Conservation (phyloP, 2,113 vertebrate genomes). For the Rhodinocichla rosea region DNA sequence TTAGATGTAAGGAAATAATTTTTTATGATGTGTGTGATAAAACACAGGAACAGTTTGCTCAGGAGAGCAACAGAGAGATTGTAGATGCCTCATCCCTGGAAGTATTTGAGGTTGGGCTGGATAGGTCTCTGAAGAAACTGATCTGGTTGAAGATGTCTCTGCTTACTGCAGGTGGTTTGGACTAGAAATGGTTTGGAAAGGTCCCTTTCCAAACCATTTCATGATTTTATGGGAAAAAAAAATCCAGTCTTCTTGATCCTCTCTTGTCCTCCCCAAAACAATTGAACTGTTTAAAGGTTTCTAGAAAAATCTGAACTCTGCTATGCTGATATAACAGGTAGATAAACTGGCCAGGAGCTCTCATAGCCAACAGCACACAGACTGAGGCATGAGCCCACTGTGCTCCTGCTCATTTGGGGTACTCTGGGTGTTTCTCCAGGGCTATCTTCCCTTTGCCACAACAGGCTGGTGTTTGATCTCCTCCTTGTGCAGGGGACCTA, state of each 20-base stretch:
- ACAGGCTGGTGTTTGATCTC: background rate
- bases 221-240: background rate
- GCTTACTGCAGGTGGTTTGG: background rate
- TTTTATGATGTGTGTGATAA: background rate
- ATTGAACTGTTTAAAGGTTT: rapidly evolving
- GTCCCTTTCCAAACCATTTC: background rate
- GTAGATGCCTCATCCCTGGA: background rate
- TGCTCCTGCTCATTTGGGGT: background rate
- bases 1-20: background rate
- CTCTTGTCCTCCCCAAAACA: background rate
- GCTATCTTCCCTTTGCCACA: background rate
- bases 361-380: background rate
- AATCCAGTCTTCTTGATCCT: rapidly evolving
- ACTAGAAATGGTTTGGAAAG: background rate
- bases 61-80: background rate
- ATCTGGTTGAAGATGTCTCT: background rate
- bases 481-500: background rate
- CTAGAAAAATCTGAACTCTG: background rate
- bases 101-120: background rate
- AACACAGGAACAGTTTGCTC: background rate
- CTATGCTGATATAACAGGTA: background rate
- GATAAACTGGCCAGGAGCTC: background rate
- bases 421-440: background rate
- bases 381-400: rapidly evolving
- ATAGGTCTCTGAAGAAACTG: background rate